Evolutionary conservation across 2,113 vertebrate species (phyloP).

Genomic region (Perca fluviatilis): DNA sequence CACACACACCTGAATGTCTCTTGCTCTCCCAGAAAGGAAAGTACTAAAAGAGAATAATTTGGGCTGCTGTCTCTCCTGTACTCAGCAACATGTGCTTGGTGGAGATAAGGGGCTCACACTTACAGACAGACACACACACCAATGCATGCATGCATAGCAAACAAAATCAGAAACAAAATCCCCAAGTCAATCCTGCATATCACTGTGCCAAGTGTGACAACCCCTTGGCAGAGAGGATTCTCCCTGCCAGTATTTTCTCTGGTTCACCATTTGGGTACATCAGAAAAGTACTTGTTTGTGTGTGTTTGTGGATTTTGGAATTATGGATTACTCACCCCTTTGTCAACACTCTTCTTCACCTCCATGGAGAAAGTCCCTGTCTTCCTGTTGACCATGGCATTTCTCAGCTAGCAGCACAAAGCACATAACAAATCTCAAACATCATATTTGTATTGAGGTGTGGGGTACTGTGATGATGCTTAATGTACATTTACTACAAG

Average conservation of each 20-base stretch:
- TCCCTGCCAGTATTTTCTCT: slow-evolving; percentile 57
- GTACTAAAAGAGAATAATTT: slow-evolving; percentile 64
- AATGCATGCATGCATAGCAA: slow-evolving; percentile 62
- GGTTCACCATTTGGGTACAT: slow-evolving; percentile 32
- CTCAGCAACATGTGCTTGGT: slow-evolving; percentile 80
- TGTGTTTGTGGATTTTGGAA: slow-evolving; percentile 8
- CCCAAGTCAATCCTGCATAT: slow-evolving; percentile 65
- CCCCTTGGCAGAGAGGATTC: slow-evolving; percentile 61
- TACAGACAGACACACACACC: slow-evolving; percentile 69
- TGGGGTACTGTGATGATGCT: neutral
- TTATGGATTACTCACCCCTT: slow-evolving; percentile 89
- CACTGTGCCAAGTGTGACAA: slow-evolving; percentile 66
- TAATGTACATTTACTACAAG: slow-evolving; percentile 14
- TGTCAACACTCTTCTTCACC: slow-evolving; percentile 98
- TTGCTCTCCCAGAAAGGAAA: slow-evolving; percentile 52
- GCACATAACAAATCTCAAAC: neutral
- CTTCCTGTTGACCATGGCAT: slow-evolving; percentile 98
- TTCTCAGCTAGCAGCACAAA: slow-evolving; percentile 88
- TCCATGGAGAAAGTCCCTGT: slow-evolving; percentile 98
- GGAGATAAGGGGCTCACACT: slow-evolving; percentile 79
- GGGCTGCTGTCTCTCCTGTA: slow-evolving; percentile 59
- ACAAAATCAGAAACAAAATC: slow-evolving; percentile 76
- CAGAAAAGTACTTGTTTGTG: slow-evolving; percentile 29
- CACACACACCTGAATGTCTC: slow-evolving; percentile 39
- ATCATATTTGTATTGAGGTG: neutral